Conservation (phyloP, 2,888 invertebrate species). For the Seladonia tumulorum region DNA sequence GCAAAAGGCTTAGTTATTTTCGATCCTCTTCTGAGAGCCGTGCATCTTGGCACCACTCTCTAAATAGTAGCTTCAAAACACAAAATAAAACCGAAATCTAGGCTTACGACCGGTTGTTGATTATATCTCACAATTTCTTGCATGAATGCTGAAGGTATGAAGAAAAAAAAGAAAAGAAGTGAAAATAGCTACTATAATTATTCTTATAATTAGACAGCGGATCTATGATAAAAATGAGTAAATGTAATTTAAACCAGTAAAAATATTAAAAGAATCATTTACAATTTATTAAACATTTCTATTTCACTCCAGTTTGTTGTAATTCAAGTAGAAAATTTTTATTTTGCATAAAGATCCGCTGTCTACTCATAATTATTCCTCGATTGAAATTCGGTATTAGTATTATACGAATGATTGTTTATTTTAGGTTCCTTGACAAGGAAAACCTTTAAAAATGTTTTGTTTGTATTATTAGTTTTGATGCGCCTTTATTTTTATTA, state of each 20-base stretch:
- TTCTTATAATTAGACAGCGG: not conserved
- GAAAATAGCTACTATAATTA: not conserved
- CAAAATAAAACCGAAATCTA: conserved; percentile 64
- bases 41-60: conserved; percentile 67
- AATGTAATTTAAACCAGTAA: no score
- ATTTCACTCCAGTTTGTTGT: no score
- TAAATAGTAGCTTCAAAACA: conserved; percentile 68
- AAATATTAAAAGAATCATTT: no score
- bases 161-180: not conserved
- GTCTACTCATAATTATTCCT: not conserved
- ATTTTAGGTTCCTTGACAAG: no score
- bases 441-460: not conserved
- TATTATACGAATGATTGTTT: not conserved
- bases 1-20: conserved; percentile 67
- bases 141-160: conserved; percentile 14
- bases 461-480: not conserved
- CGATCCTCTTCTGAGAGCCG: conserved; percentile 58
- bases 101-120: conserved; percentile 23
- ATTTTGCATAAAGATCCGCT: no score
- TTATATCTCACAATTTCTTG: conserved; percentile 16
- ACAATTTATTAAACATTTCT: no score
- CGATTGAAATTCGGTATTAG: not conserved
- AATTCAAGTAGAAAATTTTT: no score
- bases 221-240: no score
- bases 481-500: not conserved